A percentile compares a stretch with the other conserved stretches of the same genome.
phyloP scores from a whole-genome alignment of 2,888 invertebrate species.

The Limnephilus auricula region DNA sequence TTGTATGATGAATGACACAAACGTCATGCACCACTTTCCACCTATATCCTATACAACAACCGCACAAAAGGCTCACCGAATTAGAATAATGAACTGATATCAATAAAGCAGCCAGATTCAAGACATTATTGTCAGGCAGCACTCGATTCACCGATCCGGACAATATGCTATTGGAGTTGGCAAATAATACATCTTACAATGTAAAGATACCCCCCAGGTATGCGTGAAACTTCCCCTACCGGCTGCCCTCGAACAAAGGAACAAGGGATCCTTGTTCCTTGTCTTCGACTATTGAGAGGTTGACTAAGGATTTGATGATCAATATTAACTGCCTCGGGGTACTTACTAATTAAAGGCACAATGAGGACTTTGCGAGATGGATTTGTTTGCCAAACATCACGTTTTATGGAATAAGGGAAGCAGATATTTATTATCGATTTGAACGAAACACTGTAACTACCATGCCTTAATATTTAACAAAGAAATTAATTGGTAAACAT shows the following conservation, averaged over 20 bases:
- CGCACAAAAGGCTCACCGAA: constrained; percentile 6
- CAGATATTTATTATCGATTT: background rate
- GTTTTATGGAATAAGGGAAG: background rate
- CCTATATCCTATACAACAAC: background rate
- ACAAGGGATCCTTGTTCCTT: background rate
- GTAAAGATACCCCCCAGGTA: constrained; percentile 33
- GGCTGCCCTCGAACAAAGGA: background rate
- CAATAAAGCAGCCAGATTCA: background rate
- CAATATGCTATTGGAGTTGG: constrained; percentile 35
- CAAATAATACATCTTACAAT: constrained; percentile 40
- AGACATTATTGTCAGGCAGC: constrained; percentile 27
- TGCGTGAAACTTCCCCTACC: background rate
- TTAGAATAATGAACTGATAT: constrained; percentile 18
- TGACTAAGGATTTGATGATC: constrained; percentile 44
- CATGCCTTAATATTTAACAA: background rate
- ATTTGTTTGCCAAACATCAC: constrained; percentile 33
- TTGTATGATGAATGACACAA: background rate
- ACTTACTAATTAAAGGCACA: constrained; percentile 42
- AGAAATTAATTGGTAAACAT: background rate
- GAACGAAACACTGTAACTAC: background rate
- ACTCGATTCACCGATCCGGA: constrained; percentile 8
- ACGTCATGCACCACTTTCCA: background rate
- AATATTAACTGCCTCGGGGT: constrained; percentile 38
- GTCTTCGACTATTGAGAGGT: background rate
- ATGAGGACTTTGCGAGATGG: constrained; percentile 9